Evolutionary conservation across 37 sponge, comb jelly and placozoan genomes (phyloP).

Genomic region (Halichondria panicea): DNA sequence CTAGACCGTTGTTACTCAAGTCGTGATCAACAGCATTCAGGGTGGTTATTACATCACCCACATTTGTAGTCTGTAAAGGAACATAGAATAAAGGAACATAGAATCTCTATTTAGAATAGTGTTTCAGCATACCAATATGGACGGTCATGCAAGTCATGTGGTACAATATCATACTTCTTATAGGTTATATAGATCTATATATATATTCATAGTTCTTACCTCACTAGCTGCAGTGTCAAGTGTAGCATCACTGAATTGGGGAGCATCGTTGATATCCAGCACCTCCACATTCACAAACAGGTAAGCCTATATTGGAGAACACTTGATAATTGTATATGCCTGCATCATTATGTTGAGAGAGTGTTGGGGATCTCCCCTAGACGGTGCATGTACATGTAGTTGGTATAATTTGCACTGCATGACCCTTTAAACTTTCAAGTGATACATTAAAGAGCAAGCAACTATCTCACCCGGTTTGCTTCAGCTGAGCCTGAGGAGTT

Average conservation of each 20-base stretch:
- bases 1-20: constrained; percentile 17
- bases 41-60: background rate
- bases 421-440: background rate
- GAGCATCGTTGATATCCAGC: constrained; percentile 23
- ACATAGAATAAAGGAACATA: background rate
- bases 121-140: background rate
- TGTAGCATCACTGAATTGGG: background rate
- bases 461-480: constrained; percentile 16
- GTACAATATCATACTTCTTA: background rate
- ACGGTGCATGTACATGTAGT: no score
- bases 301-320: constrained; percentile 15
- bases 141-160: background rate
- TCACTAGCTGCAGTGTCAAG: background rate
- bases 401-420: no score
- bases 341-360: no score
- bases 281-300: constrained; percentile 29
- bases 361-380: no score
- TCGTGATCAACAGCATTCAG: constrained; percentile 29
- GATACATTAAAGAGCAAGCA: background rate
- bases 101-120: background rate
- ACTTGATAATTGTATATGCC: no score
- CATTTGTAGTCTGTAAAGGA: background rate
- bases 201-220: background rate
- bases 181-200: background rate
- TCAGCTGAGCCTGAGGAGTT: constrained; percentile 9